Evolutionary conservation across 2,888 invertebrate genomes (phyloP).

Genomic region (Nymphalis urticae): DNA sequence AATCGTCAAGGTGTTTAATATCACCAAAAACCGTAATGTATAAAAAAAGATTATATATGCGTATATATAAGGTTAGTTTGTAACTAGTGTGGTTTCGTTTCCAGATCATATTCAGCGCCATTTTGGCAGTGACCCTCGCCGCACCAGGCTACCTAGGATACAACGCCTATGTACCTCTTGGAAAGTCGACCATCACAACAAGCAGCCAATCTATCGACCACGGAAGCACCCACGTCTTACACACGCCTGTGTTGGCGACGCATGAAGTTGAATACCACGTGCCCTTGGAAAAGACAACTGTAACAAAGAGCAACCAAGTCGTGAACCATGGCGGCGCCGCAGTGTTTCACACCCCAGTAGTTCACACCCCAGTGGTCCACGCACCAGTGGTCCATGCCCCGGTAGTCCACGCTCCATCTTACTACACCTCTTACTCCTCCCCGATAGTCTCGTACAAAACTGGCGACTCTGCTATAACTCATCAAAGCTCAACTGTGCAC

Average conservation of each 20-base stretch:
- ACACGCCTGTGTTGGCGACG: conserved; percentile 45
- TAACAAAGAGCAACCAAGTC: conserved; percentile 65
- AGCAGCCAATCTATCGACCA: conserved; percentile 49
- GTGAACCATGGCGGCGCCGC: conserved; percentile 59
- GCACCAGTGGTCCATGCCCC: conserved; percentile 47
- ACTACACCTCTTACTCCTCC: conserved; percentile 28
- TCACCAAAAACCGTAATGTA: no score
- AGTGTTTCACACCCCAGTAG: conserved; percentile 41
- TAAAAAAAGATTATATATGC: no score
- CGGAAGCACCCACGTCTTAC: conserved; percentile 46
- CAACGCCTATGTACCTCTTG: conserved; percentile 46
- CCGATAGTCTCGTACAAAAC: not conserved
- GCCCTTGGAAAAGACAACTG: conserved; percentile 49
- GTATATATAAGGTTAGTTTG: no score
- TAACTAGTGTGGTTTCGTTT: conserved; percentile 16
- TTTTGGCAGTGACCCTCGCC: conserved; percentile 55
- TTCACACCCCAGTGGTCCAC: conserved; percentile 37
- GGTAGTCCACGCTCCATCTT: conserved; percentile 44
- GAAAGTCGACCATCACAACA: conserved; percentile 52
- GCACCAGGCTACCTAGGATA: conserved; percentile 49
- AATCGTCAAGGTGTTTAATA: no score
- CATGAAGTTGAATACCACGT: conserved; percentile 49
- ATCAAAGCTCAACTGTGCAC: conserved; percentile 1
- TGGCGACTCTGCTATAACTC: not conserved
- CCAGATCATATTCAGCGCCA: conserved; percentile 52